Evolutionary conservation across 2,113 vertebrate species (phyloP).

Genomic region (Asarcornis scutulata): DNA sequence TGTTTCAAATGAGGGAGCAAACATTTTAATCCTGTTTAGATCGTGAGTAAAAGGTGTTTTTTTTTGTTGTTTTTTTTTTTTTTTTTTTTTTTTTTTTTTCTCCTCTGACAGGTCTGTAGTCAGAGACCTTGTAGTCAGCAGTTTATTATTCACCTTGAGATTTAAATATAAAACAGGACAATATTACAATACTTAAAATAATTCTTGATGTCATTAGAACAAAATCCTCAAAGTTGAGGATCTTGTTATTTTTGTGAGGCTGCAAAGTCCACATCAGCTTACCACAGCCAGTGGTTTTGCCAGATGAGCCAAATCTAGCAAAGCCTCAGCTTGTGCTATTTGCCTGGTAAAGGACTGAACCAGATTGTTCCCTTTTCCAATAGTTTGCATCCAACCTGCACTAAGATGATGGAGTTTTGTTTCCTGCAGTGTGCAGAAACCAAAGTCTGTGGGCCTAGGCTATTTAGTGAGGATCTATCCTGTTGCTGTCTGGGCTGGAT

Average conservation of each 20-base stretch:
- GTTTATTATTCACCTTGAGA: not conserved
- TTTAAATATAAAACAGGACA: not conserved
- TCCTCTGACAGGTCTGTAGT: not conserved
- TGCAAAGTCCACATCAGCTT: not conserved
- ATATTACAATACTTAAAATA: not conserved
- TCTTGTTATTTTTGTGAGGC: not conserved
- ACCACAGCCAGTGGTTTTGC: not conserved
- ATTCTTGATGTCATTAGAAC: not conserved
- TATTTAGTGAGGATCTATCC: not conserved
- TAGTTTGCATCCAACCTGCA: not conserved
- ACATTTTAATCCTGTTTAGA: not conserved
- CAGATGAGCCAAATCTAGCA: not conserved
- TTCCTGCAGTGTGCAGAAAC: not conserved
- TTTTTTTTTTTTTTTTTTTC: not conserved
- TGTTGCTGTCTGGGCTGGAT: not conserved
- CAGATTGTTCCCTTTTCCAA: not conserved
- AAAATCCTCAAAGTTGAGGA: not conserved
- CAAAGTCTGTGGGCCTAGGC: not conserved
- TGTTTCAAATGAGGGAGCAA: not conserved
- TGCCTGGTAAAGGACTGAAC: not conserved
- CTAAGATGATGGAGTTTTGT: not conserved
- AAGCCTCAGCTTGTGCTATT: not conserved
- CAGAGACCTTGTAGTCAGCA: not conserved
- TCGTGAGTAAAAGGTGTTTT: not conserved
- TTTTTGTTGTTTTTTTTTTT: too few species aligned